These are phyloP conservation scores for Zeugodacus cucurbitae DNA, from an alignment of 1,140 invertebrate species.

Conservation along the genomic window DNA sequence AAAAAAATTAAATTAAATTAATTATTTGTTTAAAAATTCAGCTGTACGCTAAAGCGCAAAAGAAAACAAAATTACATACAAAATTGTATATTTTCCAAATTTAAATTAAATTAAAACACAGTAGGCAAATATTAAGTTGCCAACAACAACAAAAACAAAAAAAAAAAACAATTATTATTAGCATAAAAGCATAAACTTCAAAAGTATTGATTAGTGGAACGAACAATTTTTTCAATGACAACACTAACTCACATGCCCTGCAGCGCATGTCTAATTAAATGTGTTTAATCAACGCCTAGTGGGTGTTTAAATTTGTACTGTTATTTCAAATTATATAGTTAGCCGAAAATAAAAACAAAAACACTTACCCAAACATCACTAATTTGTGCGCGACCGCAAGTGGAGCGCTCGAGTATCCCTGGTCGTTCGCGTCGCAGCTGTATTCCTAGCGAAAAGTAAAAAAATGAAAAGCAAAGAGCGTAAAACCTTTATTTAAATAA, in stretches of 20 bases:
- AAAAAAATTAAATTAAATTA: neutral
- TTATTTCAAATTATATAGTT: neutral
- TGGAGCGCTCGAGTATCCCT: neutral
- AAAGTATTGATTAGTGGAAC: neutral
- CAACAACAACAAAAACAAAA: neutral
- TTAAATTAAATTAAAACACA: neutral
- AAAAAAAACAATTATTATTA: neutral
- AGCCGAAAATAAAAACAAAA: neutral
- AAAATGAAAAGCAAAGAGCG: neutral
- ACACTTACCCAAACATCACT: neutral
- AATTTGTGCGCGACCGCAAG: neutral
- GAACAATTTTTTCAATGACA: neutral
- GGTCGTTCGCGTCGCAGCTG: neutral
- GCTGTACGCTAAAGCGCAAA: neutral
- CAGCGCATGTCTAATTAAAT: neutral
- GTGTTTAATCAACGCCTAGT: neutral
- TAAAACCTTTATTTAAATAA: neutral
- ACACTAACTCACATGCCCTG: neutral
- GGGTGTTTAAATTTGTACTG: neutral
- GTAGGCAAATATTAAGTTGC: neutral
- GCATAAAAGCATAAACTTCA: neutral
- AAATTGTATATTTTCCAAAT: neutral
- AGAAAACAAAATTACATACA: neutral
- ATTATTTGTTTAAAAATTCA: neutral
- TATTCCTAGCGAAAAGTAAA: slow-evolving; percentile 9